phyloP scores from a whole-genome alignment of 2,888 invertebrate species.

The Stictocephala bisonia region DNA sequence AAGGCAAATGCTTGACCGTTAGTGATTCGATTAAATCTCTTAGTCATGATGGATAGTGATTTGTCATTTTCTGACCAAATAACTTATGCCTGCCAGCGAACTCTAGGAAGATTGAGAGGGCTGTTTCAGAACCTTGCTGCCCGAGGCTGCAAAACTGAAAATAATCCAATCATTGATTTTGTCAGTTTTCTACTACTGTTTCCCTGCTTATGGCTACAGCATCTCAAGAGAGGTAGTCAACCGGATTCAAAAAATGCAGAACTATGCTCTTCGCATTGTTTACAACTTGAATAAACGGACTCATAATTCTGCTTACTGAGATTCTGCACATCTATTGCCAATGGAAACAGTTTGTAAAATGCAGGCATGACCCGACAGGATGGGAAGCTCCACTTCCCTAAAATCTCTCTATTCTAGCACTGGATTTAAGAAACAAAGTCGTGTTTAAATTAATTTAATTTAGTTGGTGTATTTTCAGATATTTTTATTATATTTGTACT shows the following conservation, averaged over 20 bases:
- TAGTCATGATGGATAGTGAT: no score
- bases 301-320: not conserved
- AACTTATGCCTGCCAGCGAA: not conserved
- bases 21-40: no score
- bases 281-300: not conserved
- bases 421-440: not conserved
- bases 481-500: no score
- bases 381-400: not conserved
- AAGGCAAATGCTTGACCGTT: no score
- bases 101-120: slow-evolving; percentile 1
- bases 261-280: not conserved
- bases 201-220: slow-evolving; percentile 9
- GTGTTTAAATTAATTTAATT: no score
- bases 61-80: no score
- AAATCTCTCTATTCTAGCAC: not conserved
- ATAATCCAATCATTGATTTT: slow-evolving; percentile 1
- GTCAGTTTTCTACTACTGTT: slow-evolving; percentile 6
- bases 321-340: not conserved
- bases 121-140: no score
- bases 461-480: no score
- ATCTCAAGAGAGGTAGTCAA: not conserved
- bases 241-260: slow-evolving; percentile 5
- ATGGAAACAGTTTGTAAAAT: slow-evolving; percentile 1
- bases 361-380: not conserved
- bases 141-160: not conserved